These are phyloP conservation scores for Bugulina stolonifera DNA, from an alignment of 2,888 invertebrate genomes.

Conservation along the genomic window DNA sequence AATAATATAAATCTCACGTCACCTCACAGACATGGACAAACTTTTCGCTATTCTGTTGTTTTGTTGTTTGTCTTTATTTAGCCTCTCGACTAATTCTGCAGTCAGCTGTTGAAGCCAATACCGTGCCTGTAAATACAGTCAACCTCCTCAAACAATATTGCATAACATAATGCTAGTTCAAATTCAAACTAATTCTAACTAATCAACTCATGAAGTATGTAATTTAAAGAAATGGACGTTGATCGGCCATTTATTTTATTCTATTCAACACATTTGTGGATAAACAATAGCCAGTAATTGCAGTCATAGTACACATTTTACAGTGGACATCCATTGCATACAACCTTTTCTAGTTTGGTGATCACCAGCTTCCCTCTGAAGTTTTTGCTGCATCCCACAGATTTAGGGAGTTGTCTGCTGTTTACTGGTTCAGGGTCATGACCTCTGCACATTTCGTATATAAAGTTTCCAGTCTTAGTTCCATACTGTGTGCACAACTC, in stretches of 20 bases:
- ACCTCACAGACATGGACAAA: background rate
- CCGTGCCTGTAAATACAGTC: conserved; percentile 43
- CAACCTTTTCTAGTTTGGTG: conserved; percentile 8
- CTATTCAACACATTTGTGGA: too few species aligned
- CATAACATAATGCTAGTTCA: too few species aligned
- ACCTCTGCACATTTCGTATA: conserved; percentile 58
- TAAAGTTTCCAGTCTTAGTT: background rate
- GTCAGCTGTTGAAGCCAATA: conserved; percentile 78
- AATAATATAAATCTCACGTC: too few species aligned
- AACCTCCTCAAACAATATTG: too few species aligned
- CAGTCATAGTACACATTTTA: background rate
- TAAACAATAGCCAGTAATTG: background rate
- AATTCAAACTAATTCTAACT: too few species aligned
- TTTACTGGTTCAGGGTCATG: conserved; percentile 81
- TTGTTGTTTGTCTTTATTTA: conserved; percentile 64
- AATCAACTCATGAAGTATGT: too few species aligned
- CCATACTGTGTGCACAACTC: background rate
- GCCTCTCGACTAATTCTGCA: conserved; percentile 74
- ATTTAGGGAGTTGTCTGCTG: conserved; percentile 77
- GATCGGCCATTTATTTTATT: too few species aligned
- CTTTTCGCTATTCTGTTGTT: background rate
- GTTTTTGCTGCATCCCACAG: conserved; percentile 91
- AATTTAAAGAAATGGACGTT: too few species aligned
- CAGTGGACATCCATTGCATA: too few species aligned
- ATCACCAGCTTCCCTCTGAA: conserved; percentile 62